Evolutionary conservation across 2,888 invertebrate species (phyloP), one percentile per base, ranked within the genome.

Genomic region (Drosophila dives): DNA sequence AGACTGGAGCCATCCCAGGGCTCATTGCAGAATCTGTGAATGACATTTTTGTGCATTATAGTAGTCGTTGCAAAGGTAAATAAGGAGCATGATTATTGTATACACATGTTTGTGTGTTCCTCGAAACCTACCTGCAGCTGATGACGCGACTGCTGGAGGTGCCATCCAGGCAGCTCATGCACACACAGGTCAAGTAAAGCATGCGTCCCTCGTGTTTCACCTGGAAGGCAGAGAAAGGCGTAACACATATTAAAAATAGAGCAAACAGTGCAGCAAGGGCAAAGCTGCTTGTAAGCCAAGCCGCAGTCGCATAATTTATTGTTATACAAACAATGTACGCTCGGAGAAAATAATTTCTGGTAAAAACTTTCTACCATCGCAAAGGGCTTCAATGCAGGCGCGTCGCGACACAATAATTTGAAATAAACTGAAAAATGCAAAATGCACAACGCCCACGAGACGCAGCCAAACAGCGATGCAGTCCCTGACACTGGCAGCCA

Each of bases 1-100:
- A 99, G 95, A 60, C 98, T 97, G 32, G 97, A 96, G 33, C 99
- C 99, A 92, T 98, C 97, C 98, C 98, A 98, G 85, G 96, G 96
- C 88, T 95, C 96, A 56, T 95, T 95, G 93, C 98, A 98, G 94
- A 96, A 97, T 91, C 93, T 93, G 54, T 26, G 23, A 59, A 45
- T 56, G 67, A 49, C 17, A 38, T n/a, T 36, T n/a, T 36, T 34
- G 45, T 15, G 32, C 6, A 15, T 56, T 42, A n/a, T n/a, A 45
- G 34, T 49, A 6, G 34, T 15, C 3, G 26, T 20, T 2, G 20
- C n/a, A 40, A 40, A 12, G 55, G 38, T 12, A 26, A 11, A 12
- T 17, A 45, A 12, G 12, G 8, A 20, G 45, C 3, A 20, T 20
- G 7, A 7, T 17, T 36, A 17, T 17, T 17, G 36, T 11, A 8